Conservation (phyloP, 2,113 vertebrate species). For the Petroica traversi region DNA sequence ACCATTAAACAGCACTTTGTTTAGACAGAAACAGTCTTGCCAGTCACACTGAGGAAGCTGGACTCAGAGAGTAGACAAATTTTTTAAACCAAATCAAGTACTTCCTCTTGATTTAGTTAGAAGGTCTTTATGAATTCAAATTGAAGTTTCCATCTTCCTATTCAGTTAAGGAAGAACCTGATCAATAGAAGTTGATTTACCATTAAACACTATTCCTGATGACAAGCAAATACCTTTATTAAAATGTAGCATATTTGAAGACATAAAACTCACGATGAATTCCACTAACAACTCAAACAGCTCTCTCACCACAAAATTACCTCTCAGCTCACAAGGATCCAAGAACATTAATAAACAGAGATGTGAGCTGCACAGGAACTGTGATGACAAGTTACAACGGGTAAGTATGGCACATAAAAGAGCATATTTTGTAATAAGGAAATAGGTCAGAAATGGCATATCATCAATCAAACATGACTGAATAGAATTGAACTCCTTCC, state of each 20-base stretch:
- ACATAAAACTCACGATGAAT: background rate
- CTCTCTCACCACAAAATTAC: background rate
- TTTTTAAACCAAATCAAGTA: background rate
- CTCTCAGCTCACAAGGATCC: background rate
- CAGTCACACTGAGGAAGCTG: background rate
- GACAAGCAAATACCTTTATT: background rate
- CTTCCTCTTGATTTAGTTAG: background rate
- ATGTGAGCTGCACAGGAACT: background rate
- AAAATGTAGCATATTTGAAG: background rate
- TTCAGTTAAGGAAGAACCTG: background rate
- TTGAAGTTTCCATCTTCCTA: background rate
- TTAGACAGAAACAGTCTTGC: background rate
- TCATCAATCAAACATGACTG: background rate
- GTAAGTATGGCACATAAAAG: background rate
- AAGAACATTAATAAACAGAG: background rate
- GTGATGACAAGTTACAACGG: background rate
- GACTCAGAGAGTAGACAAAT: background rate
- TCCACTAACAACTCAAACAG: background rate
- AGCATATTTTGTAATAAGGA: background rate
- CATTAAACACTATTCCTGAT: background rate
- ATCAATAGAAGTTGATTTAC: background rate
- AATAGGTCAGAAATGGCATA: background rate
- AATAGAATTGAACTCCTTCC: background rate
- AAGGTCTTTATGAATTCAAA: background rate
- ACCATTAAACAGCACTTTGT: background rate